phyloP scores from a whole-genome alignment of 2,113 vertebrate species.

The Rostratula benghalensis region DNA sequence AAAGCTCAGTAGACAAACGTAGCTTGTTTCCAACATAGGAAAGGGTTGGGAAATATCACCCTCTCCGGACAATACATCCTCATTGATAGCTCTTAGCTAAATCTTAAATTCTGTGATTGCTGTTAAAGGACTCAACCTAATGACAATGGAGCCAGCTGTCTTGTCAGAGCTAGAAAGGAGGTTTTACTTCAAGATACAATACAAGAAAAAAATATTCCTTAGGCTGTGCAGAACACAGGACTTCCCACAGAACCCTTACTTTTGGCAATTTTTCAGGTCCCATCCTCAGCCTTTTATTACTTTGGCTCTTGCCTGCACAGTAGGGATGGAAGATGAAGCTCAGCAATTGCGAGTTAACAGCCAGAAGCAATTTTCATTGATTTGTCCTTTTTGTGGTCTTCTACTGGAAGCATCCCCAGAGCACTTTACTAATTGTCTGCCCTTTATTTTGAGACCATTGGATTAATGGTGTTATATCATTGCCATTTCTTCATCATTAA shows the following conservation, averaged over 20 bases:
- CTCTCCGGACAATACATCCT: neutral
- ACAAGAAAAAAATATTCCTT: neutral
- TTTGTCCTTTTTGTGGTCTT: slow-evolving; percentile 26
- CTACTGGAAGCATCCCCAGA: neutral
- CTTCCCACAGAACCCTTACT: neutral
- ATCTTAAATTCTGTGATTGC: neutral
- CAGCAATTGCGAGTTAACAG: slow-evolving; percentile 13
- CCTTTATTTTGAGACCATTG: slow-evolving; percentile 17
- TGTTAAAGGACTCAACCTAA: neutral
- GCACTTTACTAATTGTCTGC: slow-evolving; percentile 4
- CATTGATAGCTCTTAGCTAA: neutral
- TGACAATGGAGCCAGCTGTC: neutral
- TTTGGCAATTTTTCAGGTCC: neutral
- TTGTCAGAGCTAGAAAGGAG: neutral
- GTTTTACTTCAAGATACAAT: neutral
- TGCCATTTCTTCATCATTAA: slow-evolving; percentile 21
- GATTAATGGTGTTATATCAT: slow-evolving; percentile 7
- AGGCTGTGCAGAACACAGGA: neutral
- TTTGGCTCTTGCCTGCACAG: neutral
- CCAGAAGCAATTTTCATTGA: slow-evolving; percentile 50
- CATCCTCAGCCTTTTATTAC: neutral
- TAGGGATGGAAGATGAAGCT: neutral
- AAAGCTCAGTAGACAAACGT: neutral
- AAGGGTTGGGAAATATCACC: neutral
- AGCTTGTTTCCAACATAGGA: neutral